These are phyloP conservation scores for Ptychobarbus kaznakovi DNA, from an alignment of 2,797 vertebrate genomes.

Conservation along the genomic window DNA sequence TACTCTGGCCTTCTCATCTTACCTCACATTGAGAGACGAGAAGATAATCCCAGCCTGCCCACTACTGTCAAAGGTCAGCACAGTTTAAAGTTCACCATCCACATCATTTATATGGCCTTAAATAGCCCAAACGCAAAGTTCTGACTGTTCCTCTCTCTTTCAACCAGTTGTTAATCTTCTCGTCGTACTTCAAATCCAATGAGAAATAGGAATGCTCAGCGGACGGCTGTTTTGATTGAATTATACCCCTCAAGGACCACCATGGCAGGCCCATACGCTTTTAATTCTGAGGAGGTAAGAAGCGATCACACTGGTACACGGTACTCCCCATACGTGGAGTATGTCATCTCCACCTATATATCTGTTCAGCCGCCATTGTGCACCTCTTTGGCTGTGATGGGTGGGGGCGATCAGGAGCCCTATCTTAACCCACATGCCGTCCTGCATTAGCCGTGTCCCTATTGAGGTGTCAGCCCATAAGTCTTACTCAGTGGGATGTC, in stretches of 20 bases:
- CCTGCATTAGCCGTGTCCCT: slow-evolving; percentile 60
- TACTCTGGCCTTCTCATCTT: slow-evolving; percentile 70
- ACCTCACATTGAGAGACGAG: slow-evolving; percentile 75
- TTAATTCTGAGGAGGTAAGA: slow-evolving; percentile 89
- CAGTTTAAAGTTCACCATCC: slow-evolving; percentile 89
- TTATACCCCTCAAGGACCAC: slow-evolving; percentile 85
- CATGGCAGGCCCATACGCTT: slow-evolving; percentile 87
- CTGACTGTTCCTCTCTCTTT: slow-evolving; percentile 76
- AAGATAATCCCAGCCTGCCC: slow-evolving; percentile 89
- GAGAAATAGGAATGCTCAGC: slow-evolving; percentile 58
- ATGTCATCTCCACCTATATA: slow-evolving; percentile 81
- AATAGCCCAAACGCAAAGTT: slow-evolving; percentile 83
- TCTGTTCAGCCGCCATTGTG: slow-evolving; percentile 66
- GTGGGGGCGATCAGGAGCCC: slow-evolving; percentile 63
- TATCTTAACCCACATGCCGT: slow-evolving; percentile 65
- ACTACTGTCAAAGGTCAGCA: slow-evolving; percentile 88
- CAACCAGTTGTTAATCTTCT: slow-evolving; percentile 80
- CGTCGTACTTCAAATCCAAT: slow-evolving; percentile 65
- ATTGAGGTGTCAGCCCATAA: slow-evolving; percentile 71
- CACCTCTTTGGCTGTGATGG: slow-evolving; percentile 69
- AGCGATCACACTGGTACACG: slow-evolving; percentile 85
- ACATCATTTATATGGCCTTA: slow-evolving; percentile 91
- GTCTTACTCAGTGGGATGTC: slow-evolving; percentile 65
- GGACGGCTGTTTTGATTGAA: slow-evolving; percentile 69
- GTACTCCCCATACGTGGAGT: slow-evolving; percentile 82